phyloP scores from a whole-genome alignment of 2,113 vertebrate species.

The Gasterosteus aculeatus region DNA sequence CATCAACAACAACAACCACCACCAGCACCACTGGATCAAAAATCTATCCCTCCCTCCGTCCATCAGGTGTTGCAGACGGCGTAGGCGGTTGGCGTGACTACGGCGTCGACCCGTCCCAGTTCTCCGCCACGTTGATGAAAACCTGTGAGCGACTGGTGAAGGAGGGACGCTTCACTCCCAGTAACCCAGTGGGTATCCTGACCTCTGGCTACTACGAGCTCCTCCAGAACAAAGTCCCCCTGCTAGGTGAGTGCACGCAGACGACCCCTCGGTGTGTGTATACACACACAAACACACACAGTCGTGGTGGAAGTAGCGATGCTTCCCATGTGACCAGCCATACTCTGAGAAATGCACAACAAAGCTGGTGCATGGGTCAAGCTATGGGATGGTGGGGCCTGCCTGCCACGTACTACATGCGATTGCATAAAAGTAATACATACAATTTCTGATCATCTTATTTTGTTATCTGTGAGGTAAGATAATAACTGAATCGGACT shows the following conservation, averaged over 20 bases:
- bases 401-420: not conserved
- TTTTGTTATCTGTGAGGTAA: constrained; percentile 9
- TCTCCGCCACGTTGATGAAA: constrained; percentile 97
- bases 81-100: constrained; percentile 99
- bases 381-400: not conserved
- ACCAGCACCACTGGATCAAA: not conserved
- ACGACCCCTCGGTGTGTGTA: not conserved
- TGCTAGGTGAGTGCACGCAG: constrained; percentile 88
- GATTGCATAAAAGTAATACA: not conserved
- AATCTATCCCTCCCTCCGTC: not conserved
- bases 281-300: constrained; percentile 13
- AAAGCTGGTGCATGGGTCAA: constrained; percentile 68
- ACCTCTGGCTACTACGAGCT: constrained; percentile 96
- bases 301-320: constrained; percentile 22
- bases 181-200: constrained; percentile 94
- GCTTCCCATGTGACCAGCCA: constrained; percentile 8
- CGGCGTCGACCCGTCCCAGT: constrained; percentile 97
- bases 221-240: constrained; percentile 97
- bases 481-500: not conserved
- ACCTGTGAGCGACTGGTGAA: constrained; percentile 96
- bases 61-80: constrained; percentile 94
- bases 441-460: not conserved
- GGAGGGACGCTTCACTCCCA: constrained; percentile 94
- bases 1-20: not conserved
- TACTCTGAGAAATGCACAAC: constrained; percentile 33